Base-by-base conservation (phyloP, 2,113 vertebrate species). In the Junco hyemalis region DNA sequence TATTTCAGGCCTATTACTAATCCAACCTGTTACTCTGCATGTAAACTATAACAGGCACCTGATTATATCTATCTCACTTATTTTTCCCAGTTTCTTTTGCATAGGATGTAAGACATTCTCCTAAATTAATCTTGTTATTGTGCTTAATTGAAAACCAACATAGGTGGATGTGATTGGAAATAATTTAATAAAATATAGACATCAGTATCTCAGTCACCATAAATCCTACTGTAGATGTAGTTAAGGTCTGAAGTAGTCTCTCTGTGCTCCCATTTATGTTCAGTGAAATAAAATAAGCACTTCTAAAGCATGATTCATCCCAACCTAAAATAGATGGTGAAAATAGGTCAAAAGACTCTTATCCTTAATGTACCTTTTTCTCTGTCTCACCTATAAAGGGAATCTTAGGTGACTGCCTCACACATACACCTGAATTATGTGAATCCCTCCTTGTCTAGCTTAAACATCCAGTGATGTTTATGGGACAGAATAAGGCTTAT, bases 211-310 rank as follows among this genome's bases (percentile, higher is more conserved):
- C 77, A 66, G 70, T 68, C 23, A 88, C 8, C 21, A 59, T 53
- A 86, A 88, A 93, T 65, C 59, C 68, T 18, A 50, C 12, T 14
- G 24, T n/a, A 61, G 54, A 42, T 33, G 25, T 74, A 79, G 48
- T 66, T 74, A 84, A 81, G 21, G 38, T 73, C 31, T 54, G 47
- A 86, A 95, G 60, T 50, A 84, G 47, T 63, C 6, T 72, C 16
- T 83, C 68, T 65, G 25, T 64, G 47, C 20, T 59, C n/a, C 92
- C 60, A 56, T 89, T 86, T 91, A 66, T 40, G 33, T 63, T 81
- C 73, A 92, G 18, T 63, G 23, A 92, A 89, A 94, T 71, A 7
- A 92, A 94, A 92, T 66, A 94, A 81, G 38, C 42, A 71, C 12
- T 89, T 91, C 38, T 26, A 79, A 23, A 86, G 11, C 63, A 56